These are phyloP conservation scores for Chromobotia macracanthus DNA, from an alignment of 2,797 vertebrate species.

Conservation along the genomic window DNA sequence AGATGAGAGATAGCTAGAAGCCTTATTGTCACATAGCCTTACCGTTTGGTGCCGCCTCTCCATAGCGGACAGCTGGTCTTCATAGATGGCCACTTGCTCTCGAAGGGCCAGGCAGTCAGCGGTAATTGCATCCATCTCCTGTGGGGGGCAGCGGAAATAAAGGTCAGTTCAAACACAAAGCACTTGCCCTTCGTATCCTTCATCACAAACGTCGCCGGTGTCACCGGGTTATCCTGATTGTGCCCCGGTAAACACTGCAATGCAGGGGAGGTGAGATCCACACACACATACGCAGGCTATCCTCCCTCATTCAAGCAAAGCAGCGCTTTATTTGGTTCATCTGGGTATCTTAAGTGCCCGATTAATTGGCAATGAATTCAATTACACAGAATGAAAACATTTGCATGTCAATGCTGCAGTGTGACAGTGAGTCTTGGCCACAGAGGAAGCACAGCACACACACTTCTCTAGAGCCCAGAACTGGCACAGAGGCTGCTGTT, in stretches of 20 bases:
- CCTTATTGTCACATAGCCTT: conserved; percentile 45
- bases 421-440: conserved; percentile 47
- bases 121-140: conserved; percentile 76
- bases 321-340: conserved; percentile 58
- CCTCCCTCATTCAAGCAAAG: conserved; percentile 15
- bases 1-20: neutral
- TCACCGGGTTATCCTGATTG: conserved; percentile 48
- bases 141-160: conserved; percentile 56
- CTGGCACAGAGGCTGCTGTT: conserved; percentile 42
- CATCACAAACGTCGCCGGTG: conserved; percentile 35
- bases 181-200: neutral
- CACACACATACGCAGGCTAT: conserved; percentile 10
- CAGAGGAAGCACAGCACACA: conserved; percentile 30
- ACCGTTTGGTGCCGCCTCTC: conserved; percentile 73
- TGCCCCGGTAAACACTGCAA: conserved; percentile 57
- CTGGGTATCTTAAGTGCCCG: conserved; percentile 66
- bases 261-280: conserved; percentile 61
- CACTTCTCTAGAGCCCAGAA: conserved; percentile 13
- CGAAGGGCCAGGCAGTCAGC: conserved; percentile 77
- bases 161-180: conserved; percentile 45
- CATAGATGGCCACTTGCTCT: conserved; percentile 77
- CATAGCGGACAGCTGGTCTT: conserved; percentile 75
- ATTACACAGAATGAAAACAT: conserved; percentile 63
- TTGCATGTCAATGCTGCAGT: conserved; percentile 64
- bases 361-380: conserved; percentile 70